Conservation (phyloP, 2,888 invertebrate species). For the Sinodicranocentrus sp. region DNA sequence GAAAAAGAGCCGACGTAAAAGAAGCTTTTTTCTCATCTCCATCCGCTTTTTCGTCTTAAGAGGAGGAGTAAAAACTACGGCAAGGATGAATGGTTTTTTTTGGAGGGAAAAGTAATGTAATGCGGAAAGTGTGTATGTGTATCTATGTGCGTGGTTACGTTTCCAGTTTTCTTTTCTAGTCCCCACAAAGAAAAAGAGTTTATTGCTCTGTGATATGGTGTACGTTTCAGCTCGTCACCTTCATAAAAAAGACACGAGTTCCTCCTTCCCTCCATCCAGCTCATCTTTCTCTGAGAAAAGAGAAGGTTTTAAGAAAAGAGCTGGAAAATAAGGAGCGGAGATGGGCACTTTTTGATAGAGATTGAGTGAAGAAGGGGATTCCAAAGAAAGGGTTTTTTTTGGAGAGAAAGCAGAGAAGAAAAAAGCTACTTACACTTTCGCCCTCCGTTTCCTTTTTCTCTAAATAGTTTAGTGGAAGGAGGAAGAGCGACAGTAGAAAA, state of each 20-base stretch:
- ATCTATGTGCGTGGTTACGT: background rate
- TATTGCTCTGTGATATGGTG: constrained; percentile 32
- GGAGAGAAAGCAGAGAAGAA: too few species aligned
- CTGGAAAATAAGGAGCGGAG: background rate
- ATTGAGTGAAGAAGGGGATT: constrained; percentile 36
- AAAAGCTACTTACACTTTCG: constrained; percentile 22
- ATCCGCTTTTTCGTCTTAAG: constrained; percentile 8
- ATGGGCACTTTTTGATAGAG: constrained; percentile 32
- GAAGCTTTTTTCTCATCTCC: background rate
- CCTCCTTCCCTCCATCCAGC: constrained; percentile 15
- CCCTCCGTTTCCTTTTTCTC: background rate
- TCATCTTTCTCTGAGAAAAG: constrained; percentile 9
- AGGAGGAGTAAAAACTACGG: constrained; percentile 7
- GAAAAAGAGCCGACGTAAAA: background rate
- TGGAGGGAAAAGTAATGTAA: constrained; percentile 25
- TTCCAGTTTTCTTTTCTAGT: constrained; percentile 14
- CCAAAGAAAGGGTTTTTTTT: constrained; percentile 14
- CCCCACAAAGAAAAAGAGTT: constrained; percentile 15
- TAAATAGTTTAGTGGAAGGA: too few species aligned
- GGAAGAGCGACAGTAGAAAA: too few species aligned
- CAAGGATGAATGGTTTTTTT: constrained; percentile 51
- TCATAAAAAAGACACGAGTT: constrained; percentile 17
- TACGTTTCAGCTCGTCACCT: constrained; percentile 40
- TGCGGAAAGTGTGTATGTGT: background rate
- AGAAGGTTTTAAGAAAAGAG: background rate